These are phyloP conservation scores for Napeogenes sylphis DNA, from an alignment of 2,888 invertebrate genomes.

Conservation along the genomic window DNA sequence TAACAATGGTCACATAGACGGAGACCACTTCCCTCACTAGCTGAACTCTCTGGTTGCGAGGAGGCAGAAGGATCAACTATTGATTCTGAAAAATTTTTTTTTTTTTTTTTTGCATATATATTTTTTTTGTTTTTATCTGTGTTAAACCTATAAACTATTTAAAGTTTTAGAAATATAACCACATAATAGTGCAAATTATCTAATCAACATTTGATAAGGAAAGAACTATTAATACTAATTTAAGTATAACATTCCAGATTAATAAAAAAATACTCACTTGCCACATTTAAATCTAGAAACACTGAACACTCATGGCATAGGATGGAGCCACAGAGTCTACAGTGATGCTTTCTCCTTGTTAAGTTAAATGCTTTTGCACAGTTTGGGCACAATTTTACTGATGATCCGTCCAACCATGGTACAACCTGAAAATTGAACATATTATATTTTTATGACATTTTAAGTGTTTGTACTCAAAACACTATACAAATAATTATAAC, in stretches of 20 bases:
- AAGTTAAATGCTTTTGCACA: slow-evolving; percentile 94
- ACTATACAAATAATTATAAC: no score
- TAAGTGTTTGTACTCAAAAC: not conserved
- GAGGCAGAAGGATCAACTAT: slow-evolving; percentile 71
- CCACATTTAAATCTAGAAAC: slow-evolving; percentile 87
- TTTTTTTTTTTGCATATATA: not conserved
- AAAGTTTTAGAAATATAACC: no score
- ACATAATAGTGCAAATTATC: no score
- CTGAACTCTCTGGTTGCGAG: slow-evolving; percentile 52
- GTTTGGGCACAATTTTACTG: slow-evolving; percentile 92
- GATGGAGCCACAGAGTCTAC: slow-evolving; percentile 94
- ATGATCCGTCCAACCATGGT: slow-evolving; percentile 95
- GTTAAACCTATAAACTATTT: no score
- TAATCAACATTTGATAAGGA: no score
- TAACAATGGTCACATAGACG: slow-evolving; percentile 87
- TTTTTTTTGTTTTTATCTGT: not conserved
- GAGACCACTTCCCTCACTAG: slow-evolving; percentile 78
- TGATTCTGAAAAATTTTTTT: slow-evolving; percentile 54
- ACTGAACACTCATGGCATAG: slow-evolving; percentile 95
- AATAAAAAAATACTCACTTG: slow-evolving; percentile 78
- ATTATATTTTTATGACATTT: not conserved
- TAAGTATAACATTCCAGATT: not conserved
- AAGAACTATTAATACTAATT: not conserved
- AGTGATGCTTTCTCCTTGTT: slow-evolving; percentile 95
- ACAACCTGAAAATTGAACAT: slow-evolving; percentile 76